These are phyloP conservation scores for Ceratoteleas bidentatus DNA, from an alignment of 1,140 invertebrate species.

Conservation along the genomic window DNA sequence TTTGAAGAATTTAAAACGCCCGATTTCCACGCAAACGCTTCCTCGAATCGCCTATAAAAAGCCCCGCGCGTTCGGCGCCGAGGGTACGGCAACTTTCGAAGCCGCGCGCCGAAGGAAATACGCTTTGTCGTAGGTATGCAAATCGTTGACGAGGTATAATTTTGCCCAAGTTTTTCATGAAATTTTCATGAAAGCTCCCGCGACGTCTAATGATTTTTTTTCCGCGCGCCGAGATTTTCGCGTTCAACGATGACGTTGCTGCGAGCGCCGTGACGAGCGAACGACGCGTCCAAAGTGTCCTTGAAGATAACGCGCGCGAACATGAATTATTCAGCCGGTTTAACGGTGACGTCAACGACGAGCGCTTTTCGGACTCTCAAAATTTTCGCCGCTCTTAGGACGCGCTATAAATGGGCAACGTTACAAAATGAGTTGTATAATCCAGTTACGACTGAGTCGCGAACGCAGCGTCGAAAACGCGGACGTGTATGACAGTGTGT, in stretches of 20 bases:
- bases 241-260: conserved; percentile 2
- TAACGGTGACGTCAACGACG: conserved; percentile 48
- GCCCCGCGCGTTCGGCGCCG: conserved; percentile 24
- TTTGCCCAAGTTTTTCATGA: conserved; percentile 43
- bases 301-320: conserved; percentile 20
- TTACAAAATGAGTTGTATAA: too few species aligned
- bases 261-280: too few species aligned
- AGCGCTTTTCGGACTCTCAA: background rate
- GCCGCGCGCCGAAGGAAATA: conserved; percentile 43
- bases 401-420: too few species aligned
- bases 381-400: too few species aligned
- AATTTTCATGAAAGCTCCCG: conserved; percentile 32
- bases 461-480: too few species aligned
- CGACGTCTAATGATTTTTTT: conserved; percentile 23
- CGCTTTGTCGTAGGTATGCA: conserved; percentile 51
- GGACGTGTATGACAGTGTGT: too few species aligned
- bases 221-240: background rate
- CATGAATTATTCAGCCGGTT: conserved; percentile 55
- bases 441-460: too few species aligned
- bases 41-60: conserved; percentile 59
- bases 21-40: conserved; percentile 64
- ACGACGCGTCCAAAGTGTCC: conserved; percentile 20
- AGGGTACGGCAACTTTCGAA: conserved; percentile 42
- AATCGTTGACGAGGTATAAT: conserved; percentile 47
- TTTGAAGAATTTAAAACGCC: conserved; percentile 65